Evolutionary conservation across 2,113 vertebrate species (phyloP).

Genomic region (Lepus europaeus): DNA sequence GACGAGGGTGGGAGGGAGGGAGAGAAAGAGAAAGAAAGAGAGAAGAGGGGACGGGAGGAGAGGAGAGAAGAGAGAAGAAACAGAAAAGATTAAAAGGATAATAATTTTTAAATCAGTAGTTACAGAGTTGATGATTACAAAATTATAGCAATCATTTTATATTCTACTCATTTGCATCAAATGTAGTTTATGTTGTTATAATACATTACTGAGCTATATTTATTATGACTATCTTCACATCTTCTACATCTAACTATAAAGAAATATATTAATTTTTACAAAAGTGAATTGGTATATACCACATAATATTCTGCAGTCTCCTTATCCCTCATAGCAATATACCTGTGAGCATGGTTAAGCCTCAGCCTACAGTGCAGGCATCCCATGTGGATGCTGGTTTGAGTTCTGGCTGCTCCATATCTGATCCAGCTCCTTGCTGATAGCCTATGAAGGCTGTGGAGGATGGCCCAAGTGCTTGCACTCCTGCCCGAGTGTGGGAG

Average conservation of each 20-base stretch:
- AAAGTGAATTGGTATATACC: background rate
- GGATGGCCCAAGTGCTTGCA: too few relatives aligned
- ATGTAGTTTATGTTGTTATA: background rate
- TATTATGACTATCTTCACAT: background rate
- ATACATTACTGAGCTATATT: background rate
- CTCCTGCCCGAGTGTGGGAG: too few relatives aligned
- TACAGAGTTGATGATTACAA: background rate
- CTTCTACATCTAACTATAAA: background rate
- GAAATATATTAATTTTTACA: background rate
- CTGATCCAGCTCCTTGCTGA: too few relatives aligned
- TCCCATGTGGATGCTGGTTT: too few relatives aligned
- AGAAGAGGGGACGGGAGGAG: too few relatives aligned
- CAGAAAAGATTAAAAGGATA: background rate
- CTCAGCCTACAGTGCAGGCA: too few relatives aligned
- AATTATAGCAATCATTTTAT: background rate
- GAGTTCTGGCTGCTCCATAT: too few relatives aligned
- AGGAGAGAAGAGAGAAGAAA: too few relatives aligned
- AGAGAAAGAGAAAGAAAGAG: too few relatives aligned
- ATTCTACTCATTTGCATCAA: background rate
- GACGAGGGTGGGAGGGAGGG: too few relatives aligned
- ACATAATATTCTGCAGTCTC: background rate
- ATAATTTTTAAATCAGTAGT: constrained; percentile 14
- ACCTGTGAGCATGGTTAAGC: background rate
- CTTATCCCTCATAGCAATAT: background rate
- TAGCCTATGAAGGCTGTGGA: too few relatives aligned